Conservation (phyloP, 1,140 invertebrate genomes). For the Zaprionus nigranus region DNA sequence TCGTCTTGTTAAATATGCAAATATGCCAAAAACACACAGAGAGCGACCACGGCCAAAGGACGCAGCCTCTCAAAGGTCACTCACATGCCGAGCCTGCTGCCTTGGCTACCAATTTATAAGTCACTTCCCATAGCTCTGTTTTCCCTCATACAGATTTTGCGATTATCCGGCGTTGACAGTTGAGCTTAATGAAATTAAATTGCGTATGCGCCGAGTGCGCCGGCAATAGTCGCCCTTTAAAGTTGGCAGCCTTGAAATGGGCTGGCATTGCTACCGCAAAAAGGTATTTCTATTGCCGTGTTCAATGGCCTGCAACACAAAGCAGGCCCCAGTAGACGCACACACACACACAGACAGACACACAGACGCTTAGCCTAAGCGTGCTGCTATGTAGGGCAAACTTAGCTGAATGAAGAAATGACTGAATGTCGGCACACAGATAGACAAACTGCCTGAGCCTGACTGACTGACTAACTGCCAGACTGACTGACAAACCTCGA, state of each 20-base stretch:
- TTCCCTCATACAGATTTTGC: slow-evolving; percentile 12
- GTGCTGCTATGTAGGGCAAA: slow-evolving; percentile 47
- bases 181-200: slow-evolving; percentile 44
- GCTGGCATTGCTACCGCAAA: slow-evolving; percentile 9
- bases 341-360: slow-evolving; percentile 23
- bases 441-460: slow-evolving; percentile 14
- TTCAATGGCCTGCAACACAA: slow-evolving; percentile 57
- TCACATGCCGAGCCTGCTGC: slow-evolving; percentile 22
- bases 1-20: slow-evolving; percentile 79
- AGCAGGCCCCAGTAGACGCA: slow-evolving; percentile 3
- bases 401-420: slow-evolving; percentile 58
- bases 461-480: slow-evolving; percentile 43
- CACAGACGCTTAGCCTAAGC: slow-evolving; percentile 24
- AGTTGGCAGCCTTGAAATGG: slow-evolving; percentile 25
- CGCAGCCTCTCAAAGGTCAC: slow-evolving; percentile 42
- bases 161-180: slow-evolving; percentile 16
- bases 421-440: slow-evolving; percentile 53
- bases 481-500: slow-evolving; percentile 41
- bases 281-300: slow-evolving; percentile 56
- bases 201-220: slow-evolving; percentile 37
- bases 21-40: slow-evolving; percentile 53
- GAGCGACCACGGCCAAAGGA: slow-evolving; percentile 13
- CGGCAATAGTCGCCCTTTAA: slow-evolving; percentile 31
- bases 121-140: slow-evolving; percentile 9
- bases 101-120: slow-evolving; percentile 34